Conservation (phyloP, 2,797 vertebrate species). For the Scyliorhinus canicula region DNA sequence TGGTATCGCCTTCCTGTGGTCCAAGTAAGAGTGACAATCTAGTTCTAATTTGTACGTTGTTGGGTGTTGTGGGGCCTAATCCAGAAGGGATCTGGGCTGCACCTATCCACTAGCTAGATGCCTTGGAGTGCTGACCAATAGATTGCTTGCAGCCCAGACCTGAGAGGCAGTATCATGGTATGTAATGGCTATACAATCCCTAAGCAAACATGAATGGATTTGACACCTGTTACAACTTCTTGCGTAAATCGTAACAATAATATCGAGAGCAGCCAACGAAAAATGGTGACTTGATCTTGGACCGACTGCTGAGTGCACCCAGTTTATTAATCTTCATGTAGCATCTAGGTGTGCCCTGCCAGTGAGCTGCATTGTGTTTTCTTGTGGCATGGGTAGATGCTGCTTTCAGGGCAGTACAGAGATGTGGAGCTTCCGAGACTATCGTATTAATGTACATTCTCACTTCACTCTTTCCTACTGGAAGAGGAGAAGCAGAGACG, state of each 20-base stretch:
- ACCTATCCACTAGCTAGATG: background rate
- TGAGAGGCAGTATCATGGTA: background rate
- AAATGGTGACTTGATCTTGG: background rate
- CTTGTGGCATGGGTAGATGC: background rate
- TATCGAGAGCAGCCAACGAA: background rate
- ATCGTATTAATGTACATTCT: background rate
- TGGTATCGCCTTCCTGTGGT: background rate
- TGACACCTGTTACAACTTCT: background rate
- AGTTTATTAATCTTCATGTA: background rate
- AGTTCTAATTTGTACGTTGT: background rate
- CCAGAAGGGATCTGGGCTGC: background rate
- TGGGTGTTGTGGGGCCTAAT: background rate
- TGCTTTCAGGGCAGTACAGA: background rate
- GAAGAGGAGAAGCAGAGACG: background rate
- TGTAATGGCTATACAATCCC: background rate
- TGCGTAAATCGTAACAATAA: background rate
- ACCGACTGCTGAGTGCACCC: background rate
- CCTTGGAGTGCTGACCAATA: background rate
- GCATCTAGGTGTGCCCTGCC: background rate
- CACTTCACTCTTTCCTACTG: background rate
- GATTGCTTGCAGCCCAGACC: background rate
- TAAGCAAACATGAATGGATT: background rate
- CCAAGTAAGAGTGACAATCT: background rate
- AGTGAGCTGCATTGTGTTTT: background rate
- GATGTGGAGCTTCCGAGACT: background rate